Base-by-base conservation (phyloP, 1,140 invertebrate species). In the Drosophila jambulina region DNA sequence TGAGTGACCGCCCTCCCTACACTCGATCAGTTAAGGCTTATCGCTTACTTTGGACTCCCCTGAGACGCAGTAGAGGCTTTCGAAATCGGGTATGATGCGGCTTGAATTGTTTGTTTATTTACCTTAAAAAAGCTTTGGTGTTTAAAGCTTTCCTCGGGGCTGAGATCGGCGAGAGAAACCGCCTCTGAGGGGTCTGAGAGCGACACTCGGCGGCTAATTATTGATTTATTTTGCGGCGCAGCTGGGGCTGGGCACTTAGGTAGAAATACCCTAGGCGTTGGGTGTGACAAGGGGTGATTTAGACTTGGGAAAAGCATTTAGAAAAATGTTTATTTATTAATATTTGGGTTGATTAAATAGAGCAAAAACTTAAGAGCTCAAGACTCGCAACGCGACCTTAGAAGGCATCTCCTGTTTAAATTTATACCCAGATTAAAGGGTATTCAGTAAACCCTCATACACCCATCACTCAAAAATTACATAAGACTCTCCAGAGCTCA, bases 51-150 rank as follows among this genome's bases (percentile, higher is more conserved):
- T 23, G 59, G 21, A 32, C 17, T n/a, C 4, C 7, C 8, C 25
- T 19, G 19, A 43, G 19, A 61, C 63, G 25, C 15, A 12, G 63
- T 40, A 78, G 74, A 19, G 75, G 57, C 61, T 58, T 53, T 8
- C 12, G 0, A 34, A 45, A 51, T 49, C 72, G 23, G 3, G 27
- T 4, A 51, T 36, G 75, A 42, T 29, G 27, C 19, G 15, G 17
- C 25, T 27, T 19, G 21, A 34, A 42, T 43, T 56, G 29, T 60
- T 77, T 76, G 63, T 76, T 76, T 68, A 74, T 53, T 75, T 71
- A 72, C 40, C 34, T n/a, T 2, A 51, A n/a, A 17, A 58, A 53
- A 59, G 74, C 75, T 68, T 76, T 40, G 1, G 25, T 38, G 58
- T 45, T 48, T 56, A 10, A 36, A 74, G 49, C 49, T 75, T 76